These are phyloP conservation scores for Drosophila paranaensis DNA, from an alignment of 2,888 invertebrate genomes.

Conservation along the genomic window DNA sequence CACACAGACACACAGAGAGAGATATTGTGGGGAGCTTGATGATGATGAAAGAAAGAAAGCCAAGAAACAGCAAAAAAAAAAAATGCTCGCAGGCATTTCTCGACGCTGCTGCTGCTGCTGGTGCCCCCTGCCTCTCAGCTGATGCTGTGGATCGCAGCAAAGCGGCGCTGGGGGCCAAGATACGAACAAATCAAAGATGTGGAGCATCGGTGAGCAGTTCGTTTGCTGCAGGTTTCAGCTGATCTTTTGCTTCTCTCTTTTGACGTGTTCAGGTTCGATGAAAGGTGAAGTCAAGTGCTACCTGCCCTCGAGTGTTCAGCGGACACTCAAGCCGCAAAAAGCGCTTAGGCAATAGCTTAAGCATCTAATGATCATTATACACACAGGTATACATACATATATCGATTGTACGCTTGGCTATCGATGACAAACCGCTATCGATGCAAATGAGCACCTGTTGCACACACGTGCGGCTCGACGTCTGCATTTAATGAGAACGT, in stretches of 20 bases:
- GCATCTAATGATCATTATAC: slow-evolving; percentile 38
- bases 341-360: slow-evolving; percentile 51
- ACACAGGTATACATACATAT: slow-evolving; percentile 4
- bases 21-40: slow-evolving; percentile 50
- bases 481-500: slow-evolving; percentile 55
- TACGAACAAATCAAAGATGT: slow-evolving; percentile 46
- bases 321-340: slow-evolving; percentile 49
- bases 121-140: slow-evolving; percentile 8
- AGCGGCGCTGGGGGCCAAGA: slow-evolving; percentile 51
- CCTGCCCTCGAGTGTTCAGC: slow-evolving; percentile 51
- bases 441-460: slow-evolving; percentile 68
- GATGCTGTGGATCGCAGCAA: slow-evolving; percentile 42
- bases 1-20: slow-evolving; percentile 44
- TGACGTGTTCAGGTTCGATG: slow-evolving; percentile 39
- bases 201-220: slow-evolving; percentile 50
- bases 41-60: slow-evolving; percentile 62
- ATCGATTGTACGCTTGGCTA: slow-evolving; percentile 58
- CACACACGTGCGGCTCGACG: slow-evolving; percentile 44
- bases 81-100: slow-evolving; percentile 69
- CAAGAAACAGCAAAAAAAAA: slow-evolving; percentile 55
- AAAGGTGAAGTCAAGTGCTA: slow-evolving; percentile 64
- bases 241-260: slow-evolving; percentile 24
- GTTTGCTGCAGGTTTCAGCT: slow-evolving; percentile 69
- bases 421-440: slow-evolving; percentile 42
- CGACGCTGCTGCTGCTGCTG: slow-evolving; percentile 45